Conservation (phyloP, 2,797 vertebrate genomes). For the Staurois parvus region DNA sequence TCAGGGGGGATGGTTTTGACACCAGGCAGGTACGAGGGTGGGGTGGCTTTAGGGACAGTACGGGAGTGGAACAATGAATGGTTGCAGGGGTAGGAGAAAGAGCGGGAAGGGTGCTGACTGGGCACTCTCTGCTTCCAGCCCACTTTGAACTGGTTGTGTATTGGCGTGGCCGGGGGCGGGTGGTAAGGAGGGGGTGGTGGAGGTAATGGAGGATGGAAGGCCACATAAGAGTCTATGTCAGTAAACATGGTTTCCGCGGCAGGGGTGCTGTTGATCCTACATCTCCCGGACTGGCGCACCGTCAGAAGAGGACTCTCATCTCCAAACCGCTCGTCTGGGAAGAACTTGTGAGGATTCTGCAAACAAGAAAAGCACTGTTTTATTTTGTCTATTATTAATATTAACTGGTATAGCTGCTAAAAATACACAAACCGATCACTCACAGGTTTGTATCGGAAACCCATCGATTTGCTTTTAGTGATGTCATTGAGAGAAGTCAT, state of each 20-base stretch:
- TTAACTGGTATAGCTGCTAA: too few species aligned
- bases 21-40: slow-evolving; percentile 83
- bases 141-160: slow-evolving; percentile 90
- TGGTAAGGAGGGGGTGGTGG: slow-evolving; percentile 96
- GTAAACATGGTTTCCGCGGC: slow-evolving; percentile 95
- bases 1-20: slow-evolving; percentile 88
- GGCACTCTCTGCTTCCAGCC: slow-evolving; percentile 92
- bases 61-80: slow-evolving; percentile 89
- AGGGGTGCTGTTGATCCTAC: slow-evolving; percentile 94
- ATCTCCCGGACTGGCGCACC: slow-evolving; percentile 90
- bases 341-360: slow-evolving; percentile 98
- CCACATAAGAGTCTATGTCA: slow-evolving; percentile 92
- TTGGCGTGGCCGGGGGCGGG: slow-evolving; percentile 87
- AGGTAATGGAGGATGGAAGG: slow-evolving; percentile 94
- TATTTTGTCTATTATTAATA: not conserved
- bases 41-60: slow-evolving; percentile 79
- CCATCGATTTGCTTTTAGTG: too few species aligned
- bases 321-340: slow-evolving; percentile 96
- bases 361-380: not conserved
- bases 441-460: too few species aligned
- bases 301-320: slow-evolving; percentile 96
- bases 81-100: slow-evolving; percentile 96
- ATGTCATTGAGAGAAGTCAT: too few species aligned
- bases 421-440: too few species aligned
- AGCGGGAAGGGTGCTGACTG: slow-evolving; percentile 91